These are phyloP conservation scores for Pyxicephalus adspersus DNA, from an alignment of 2,113 vertebrate genomes.

Conservation along the genomic window DNA sequence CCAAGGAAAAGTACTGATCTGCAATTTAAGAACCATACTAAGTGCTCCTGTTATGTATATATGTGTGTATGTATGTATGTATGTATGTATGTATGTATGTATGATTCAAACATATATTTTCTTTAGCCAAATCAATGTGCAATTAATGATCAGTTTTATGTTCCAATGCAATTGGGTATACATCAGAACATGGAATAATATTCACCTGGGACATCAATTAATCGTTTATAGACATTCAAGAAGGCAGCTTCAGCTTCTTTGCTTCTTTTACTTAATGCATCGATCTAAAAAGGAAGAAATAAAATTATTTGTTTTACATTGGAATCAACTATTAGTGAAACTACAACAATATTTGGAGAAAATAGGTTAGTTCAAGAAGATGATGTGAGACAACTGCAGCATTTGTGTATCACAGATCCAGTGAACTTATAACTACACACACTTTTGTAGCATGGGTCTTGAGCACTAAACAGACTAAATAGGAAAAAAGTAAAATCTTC, in stretches of 20 bases:
- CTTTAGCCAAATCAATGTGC: not conserved
- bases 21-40: too few relatives aligned
- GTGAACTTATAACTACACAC: too few relatives aligned
- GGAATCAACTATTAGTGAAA: too few relatives aligned
- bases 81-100: not conserved
- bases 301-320: slow-evolving; percentile 21
- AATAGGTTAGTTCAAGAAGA: too few relatives aligned
- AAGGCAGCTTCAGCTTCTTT: slow-evolving; percentile 99
- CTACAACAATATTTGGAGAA: too few relatives aligned
- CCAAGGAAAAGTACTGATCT: too few relatives aligned
- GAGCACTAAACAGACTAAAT: too few relatives aligned
- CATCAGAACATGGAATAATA: not conserved
- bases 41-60: not conserved
- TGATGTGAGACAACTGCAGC: too few relatives aligned
- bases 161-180: not conserved
- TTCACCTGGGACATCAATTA: slow-evolving; percentile 98
- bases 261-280: slow-evolving; percentile 97
- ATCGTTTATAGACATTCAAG: slow-evolving; percentile 97
- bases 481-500: too few relatives aligned
- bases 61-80: not conserved
- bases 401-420: too few relatives aligned
- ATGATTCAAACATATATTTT: too few relatives aligned
- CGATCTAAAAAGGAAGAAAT: slow-evolving; percentile 78
- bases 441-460: too few relatives aligned
- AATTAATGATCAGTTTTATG: not conserved